phyloP scores from a whole-genome alignment of 2,888 invertebrate species.

The Nudaria mundana region DNA sequence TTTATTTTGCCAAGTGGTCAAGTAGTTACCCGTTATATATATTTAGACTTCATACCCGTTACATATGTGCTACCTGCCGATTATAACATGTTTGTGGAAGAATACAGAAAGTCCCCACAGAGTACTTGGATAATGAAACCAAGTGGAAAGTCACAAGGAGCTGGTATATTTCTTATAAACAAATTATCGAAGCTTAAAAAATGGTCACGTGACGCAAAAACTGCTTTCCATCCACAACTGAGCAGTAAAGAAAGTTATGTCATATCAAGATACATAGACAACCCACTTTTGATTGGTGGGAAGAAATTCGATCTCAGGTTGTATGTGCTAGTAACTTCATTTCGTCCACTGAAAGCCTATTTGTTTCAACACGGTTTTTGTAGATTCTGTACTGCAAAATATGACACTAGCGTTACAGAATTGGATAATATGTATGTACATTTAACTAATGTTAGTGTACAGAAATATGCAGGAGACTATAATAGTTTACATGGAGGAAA shows the following conservation, averaged over 20 bases:
- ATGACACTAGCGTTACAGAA: conserved; percentile 93
- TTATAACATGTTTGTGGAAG: conserved; percentile 98
- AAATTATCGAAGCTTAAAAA: conserved; percentile 96
- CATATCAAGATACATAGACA: conserved; percentile 98
- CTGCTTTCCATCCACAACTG: conserved; percentile 91
- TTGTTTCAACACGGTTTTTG: conserved; percentile 96
- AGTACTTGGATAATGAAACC: conserved; percentile 99
- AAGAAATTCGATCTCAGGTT: conserved; percentile 97
- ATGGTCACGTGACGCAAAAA: conserved; percentile 93
- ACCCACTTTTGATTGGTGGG: conserved; percentile 96
- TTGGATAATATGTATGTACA: conserved; percentile 97
- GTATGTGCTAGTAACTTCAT: conserved; percentile 96
- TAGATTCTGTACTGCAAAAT: conserved; percentile 97
- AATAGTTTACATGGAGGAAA: conserved; percentile 97
- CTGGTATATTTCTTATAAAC: conserved; percentile 97
- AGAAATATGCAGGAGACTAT: conserved; percentile 98
- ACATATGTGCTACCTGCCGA: conserved; percentile 97
- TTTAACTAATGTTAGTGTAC: conserved; percentile 98
- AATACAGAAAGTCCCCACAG: conserved; percentile 95
- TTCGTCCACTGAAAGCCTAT: conserved; percentile 96
- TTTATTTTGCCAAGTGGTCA: conserved; percentile 81
- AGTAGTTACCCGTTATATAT: conserved; percentile 85
- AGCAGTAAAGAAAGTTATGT: conserved; percentile 94
- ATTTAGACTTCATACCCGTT: conserved; percentile 95
- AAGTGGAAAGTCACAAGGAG: conserved; percentile 95